Evolutionary conservation across 2,797 vertebrate genomes (phyloP).

Genomic region (Rhinophrynus dorsalis): DNA sequence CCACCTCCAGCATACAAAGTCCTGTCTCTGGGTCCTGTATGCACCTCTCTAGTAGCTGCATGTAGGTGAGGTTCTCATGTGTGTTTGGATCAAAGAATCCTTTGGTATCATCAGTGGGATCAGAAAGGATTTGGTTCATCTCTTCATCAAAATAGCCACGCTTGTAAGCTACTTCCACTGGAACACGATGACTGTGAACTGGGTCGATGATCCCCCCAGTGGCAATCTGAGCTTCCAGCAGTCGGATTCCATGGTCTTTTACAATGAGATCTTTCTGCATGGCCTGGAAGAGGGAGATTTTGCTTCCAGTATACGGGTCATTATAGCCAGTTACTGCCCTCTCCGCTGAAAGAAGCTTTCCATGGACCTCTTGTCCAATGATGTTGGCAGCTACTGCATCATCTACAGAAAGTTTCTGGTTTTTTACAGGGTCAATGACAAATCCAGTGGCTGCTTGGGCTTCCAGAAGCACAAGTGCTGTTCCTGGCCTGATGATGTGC

Average conservation of each 20-base stretch:
- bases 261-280: conserved; percentile 72
- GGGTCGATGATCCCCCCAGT: conserved; percentile 81
- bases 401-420: conserved; percentile 69
- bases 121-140: conserved; percentile 62
- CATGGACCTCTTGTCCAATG: conserved; percentile 68
- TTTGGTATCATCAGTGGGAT: conserved; percentile 73
- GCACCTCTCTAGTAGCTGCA: conserved; percentile 54
- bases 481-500: conserved; percentile 70
- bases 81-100: conserved; percentile 80
- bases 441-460: conserved; percentile 78
- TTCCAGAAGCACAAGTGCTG: conserved; percentile 72
- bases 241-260: conserved; percentile 71
- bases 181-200: conserved; percentile 67
- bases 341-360: conserved; percentile 73
- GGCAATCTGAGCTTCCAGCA: conserved; percentile 81
- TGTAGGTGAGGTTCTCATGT: conserved; percentile 58
- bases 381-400: conserved; percentile 70
- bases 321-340: conserved; percentile 73
- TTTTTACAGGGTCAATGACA: conserved; percentile 74
- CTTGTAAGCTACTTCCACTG: conserved; percentile 69
- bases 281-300: conserved; percentile 76
- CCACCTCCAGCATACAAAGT: neutral
- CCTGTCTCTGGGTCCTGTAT: conserved; percentile 10
- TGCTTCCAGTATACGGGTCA: conserved; percentile 70
- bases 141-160: conserved; percentile 76